Percentiles rank a stretch among this genome's conserved stretches.
Evolutionary conservation across 1,140 invertebrate genomes (phyloP).

Genomic region (Eueides isabella): DNA sequence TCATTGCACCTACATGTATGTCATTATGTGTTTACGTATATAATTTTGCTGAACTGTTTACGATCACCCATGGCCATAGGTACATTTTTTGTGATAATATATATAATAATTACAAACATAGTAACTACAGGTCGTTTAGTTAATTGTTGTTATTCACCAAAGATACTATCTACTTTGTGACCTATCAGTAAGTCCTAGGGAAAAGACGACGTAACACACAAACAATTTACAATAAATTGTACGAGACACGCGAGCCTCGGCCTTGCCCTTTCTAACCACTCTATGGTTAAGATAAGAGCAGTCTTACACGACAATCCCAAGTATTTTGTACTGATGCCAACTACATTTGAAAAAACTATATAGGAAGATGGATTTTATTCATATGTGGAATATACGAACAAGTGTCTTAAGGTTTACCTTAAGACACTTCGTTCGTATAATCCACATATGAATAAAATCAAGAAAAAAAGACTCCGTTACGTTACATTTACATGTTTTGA

Average conservation of each 20-base stretch:
- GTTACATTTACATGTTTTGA: not conserved
- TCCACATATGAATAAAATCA: too few species aligned
- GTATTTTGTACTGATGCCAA: constrained; percentile 34
- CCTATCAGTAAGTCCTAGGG: constrained; percentile 17
- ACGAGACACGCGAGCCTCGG: constrained; percentile 56
- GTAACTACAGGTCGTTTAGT: not conserved
- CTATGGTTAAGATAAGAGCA: constrained; percentile 57
- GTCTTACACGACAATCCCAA: constrained; percentile 39
- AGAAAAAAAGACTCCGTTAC: too few species aligned
- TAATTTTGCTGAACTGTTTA: too few species aligned
- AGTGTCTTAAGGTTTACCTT: too few species aligned
- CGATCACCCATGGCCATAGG: too few species aligned
- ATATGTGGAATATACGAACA: too few species aligned
- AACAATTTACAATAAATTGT: constrained; percentile 56
- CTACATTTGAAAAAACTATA: not conserved
- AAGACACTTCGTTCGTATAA: too few species aligned
- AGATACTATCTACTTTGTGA: not conserved
- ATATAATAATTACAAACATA: not conserved
- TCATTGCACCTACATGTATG: too few species aligned
- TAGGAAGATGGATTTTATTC: too few species aligned
- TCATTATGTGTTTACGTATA: too few species aligned
- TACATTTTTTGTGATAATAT: not conserved
- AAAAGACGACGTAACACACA: constrained; percentile 44
- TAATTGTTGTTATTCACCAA: not conserved
- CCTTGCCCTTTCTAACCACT: constrained; percentile 65